Percentiles rank a stretch among this genome's conserved stretches.
Conservation (phyloP, 2,888 invertebrate species). For the Tromatobia lineatoria region DNA sequence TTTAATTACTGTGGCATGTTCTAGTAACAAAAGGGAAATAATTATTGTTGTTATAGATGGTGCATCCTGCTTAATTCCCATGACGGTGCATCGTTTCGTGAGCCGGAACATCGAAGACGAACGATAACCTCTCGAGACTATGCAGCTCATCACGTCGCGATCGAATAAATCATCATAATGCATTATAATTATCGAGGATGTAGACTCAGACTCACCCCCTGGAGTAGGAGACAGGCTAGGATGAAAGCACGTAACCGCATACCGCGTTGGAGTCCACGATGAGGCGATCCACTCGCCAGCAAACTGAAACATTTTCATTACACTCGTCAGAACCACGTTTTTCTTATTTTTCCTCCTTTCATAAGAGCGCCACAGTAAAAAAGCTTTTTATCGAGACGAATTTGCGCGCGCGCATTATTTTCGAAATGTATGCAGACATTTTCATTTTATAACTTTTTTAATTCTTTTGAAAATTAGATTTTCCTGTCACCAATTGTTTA, state of each 20-base stretch:
- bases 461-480: no score
- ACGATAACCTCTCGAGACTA: conserved; percentile 8
- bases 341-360: not conserved
- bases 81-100: conserved; percentile 1
- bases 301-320: conserved; percentile 69
- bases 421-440: no score
- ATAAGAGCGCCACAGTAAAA: not conserved
- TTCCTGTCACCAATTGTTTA: no score
- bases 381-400: conserved; percentile 1
- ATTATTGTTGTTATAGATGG: not conserved
- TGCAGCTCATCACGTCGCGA: conserved; percentile 25
- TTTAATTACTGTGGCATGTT: not conserved
- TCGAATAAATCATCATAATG: conserved; percentile 51
- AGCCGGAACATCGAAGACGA: not conserved
- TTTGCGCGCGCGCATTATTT: no score
- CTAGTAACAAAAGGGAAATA: not conserved
- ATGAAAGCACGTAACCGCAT: conserved; percentile 86
- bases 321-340: conserved; percentile 11
- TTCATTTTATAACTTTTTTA: no score
- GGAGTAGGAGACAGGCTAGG: conserved; percentile 86
- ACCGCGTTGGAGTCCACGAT: conserved; percentile 83
- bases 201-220: conserved; percentile 86
- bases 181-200: conserved; percentile 32
- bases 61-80: not conserved
- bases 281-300: conserved; percentile 69